Base-by-base conservation (phyloP, 2,113 vertebrate genomes). In the Podarcis raffonei region DNA sequence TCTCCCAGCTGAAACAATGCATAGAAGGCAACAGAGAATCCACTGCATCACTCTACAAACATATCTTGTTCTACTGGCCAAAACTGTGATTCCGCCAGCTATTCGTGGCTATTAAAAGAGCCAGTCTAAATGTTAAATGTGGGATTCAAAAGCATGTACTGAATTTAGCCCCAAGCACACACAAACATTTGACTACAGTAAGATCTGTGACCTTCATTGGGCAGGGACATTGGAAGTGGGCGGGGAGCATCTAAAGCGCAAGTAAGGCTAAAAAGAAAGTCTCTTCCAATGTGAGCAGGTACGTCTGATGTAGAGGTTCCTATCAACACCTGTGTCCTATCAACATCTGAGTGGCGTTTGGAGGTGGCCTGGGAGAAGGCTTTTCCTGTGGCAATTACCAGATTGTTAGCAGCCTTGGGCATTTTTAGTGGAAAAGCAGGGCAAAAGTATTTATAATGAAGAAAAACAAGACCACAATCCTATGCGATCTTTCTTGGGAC, bases 1-100 rank as follows among this genome's bases (percentile, higher is more conserved):
- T 83, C 71, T 79, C 48, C 85, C 84, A 15, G 16, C 69, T 82
- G 82, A 82, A 88, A 88, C 62, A 42, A 22, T 78, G 0, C 2
- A 15, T 37, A 57, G 2, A 87, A 87, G 13, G 66, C 48, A 48
- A 30, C 78, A 59, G 23, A 39, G 6, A 87, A 27, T 13, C 35
- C 18, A 22, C 5, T 4, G 13, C 0, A 2, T 22, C 83, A 80
- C 32, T 84, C 37, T 39, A 90, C 25, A 89, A 87, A 90, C 48
- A 6, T 83, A 69, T 42, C 0, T 22, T 88, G 86, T 86, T 84
- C 5, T 35, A 72, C 2, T n/a, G 92, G 57, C 16, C 59, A 65
- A 78, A 93, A 85, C 87, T 90, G 42, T 0, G 72, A 76, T 18
- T 78, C 79, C 78, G 25, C n/a, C 27, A 94, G 39, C 13, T 48